Conservation (phyloP, 2,888 invertebrate species). For the Volucella zonaria region DNA sequence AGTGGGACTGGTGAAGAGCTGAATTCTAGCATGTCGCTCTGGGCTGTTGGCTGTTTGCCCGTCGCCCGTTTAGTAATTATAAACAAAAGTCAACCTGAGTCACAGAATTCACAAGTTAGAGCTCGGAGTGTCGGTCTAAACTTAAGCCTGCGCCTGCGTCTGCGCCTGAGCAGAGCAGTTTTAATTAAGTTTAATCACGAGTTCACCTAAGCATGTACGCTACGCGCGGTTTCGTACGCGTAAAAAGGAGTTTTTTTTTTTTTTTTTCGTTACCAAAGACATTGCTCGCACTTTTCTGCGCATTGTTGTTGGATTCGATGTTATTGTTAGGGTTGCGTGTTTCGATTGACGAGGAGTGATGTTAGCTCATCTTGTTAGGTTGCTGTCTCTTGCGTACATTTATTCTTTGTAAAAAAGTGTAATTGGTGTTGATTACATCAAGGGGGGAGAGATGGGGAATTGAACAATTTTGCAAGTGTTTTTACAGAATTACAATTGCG, state of each 20-base stretch:
- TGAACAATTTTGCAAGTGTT: conserved; percentile 32
- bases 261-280: too few species aligned
- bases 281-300: neutral
- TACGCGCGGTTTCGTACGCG: conserved; percentile 38
- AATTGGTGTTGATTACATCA: conserved; percentile 49
- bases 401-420: conserved; percentile 24
- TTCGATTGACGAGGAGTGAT: conserved; percentile 37
- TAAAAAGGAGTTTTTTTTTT: conserved; percentile 22
- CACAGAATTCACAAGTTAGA: too few species aligned
- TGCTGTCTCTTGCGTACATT: conserved; percentile 12
- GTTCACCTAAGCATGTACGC: conserved; percentile 63
- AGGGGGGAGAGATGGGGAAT: neutral
- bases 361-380: conserved; percentile 23
- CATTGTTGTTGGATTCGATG: conserved; percentile 1
- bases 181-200: conserved; percentile 71
- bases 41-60: too few species aligned
- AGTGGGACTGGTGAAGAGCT: conserved; percentile 22
- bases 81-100: conserved; percentile 10
- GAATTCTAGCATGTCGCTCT: conserved; percentile 60
- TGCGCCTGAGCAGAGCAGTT: conserved; percentile 3
- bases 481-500: conserved; percentile 17
- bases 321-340: conserved; percentile 42
- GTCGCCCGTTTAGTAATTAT: conserved; percentile 68
- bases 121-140: neutral
- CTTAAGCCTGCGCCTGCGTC: too few species aligned